Evolutionary conservation across 2,797 vertebrate genomes (phyloP).

Genomic region (Cossypha dichroa): DNA sequence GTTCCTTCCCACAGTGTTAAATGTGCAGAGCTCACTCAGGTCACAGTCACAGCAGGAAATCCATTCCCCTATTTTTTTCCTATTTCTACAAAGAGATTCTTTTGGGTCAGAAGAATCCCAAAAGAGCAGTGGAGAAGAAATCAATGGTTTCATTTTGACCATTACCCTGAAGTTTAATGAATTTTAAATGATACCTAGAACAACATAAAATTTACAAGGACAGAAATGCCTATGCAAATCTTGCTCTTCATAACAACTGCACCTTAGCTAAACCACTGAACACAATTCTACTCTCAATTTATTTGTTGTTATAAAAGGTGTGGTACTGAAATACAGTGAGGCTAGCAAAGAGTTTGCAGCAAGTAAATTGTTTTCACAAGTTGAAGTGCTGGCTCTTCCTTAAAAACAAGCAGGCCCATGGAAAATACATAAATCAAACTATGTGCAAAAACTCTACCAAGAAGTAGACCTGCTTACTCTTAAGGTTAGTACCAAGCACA

Average conservation of each 20-base stretch:
- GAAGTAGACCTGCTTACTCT: neutral
- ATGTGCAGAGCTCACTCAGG: neutral
- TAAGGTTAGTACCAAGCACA: neutral
- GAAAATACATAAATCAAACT: neutral
- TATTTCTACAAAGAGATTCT: neutral
- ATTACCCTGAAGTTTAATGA: neutral
- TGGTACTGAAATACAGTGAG: neutral
- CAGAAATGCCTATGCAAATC: neutral
- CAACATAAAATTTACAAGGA: neutral
- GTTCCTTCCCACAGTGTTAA: neutral
- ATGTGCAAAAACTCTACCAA: neutral
- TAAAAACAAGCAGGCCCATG: neutral
- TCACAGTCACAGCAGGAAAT: neutral
- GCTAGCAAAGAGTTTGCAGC: neutral
- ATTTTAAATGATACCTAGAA: neutral
- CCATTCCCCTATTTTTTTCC: neutral
- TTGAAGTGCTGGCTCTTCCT: neutral
- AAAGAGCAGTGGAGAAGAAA: neutral
- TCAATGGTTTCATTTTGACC: neutral
- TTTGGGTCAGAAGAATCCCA: neutral
- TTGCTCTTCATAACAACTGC: neutral
- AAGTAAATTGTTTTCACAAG: neutral
- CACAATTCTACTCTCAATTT: neutral
- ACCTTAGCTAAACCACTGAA: neutral
- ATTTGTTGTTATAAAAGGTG: neutral